These are phyloP conservation scores for Neocrepidodera transversa DNA, from an alignment of 2,888 invertebrate genomes.

Conservation along the genomic window DNA sequence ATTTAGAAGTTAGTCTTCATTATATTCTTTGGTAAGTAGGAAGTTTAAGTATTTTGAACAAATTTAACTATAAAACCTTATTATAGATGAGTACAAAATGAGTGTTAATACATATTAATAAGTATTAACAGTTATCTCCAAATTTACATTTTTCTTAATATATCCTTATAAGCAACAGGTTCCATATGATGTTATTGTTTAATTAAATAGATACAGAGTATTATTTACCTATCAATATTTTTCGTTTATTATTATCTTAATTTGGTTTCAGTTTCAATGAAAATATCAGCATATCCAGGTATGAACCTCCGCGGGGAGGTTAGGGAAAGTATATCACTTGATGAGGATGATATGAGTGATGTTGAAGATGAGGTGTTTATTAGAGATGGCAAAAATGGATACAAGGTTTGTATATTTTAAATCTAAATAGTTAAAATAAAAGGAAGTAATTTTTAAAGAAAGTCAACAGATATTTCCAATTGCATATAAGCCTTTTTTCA, in stretches of 20 bases:
- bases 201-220: neutral
- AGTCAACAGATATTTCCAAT: too few relatives aligned
- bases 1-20: neutral
- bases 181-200: constrained; percentile 5
- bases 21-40: neutral
- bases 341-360: constrained; percentile 76
- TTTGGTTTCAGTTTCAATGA: constrained; percentile 30
- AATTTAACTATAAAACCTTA: too few relatives aligned
- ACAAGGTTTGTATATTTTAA: constrained; percentile 59
- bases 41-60: too few relatives aligned
- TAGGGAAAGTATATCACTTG: constrained; percentile 69
- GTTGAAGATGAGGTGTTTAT: constrained; percentile 82
- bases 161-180: constrained; percentile 20
- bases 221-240: neutral
- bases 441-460: too few relatives aligned
- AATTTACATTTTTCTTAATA: too few relatives aligned
- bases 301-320: constrained; percentile 68
- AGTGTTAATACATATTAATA: too few relatives aligned
- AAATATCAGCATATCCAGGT: constrained; percentile 67
- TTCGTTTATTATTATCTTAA: neutral
- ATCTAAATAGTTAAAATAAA: too few relatives aligned
- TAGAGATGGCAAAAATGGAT: constrained; percentile 72
- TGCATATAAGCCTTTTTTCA: too few relatives aligned
- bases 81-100: too few relatives aligned
- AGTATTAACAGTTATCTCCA: too few relatives aligned